These are phyloP conservation scores for Zaprionus gabonicus DNA, from an alignment of 1,140 invertebrate species.

Conservation along the genomic window DNA sequence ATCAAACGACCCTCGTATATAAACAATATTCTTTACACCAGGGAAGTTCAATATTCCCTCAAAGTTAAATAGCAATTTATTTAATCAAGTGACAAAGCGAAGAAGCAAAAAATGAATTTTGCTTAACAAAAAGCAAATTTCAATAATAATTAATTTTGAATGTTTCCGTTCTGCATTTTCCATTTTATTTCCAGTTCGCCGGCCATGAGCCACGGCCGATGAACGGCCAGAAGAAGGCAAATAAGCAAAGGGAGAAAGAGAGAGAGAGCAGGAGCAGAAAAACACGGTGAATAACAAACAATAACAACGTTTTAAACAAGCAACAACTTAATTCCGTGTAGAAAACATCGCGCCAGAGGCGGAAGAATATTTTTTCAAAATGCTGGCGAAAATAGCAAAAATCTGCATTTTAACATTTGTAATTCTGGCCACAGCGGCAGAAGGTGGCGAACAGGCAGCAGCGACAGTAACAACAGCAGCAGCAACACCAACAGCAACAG, in stretches of 20 bases:
- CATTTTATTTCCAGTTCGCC: conserved; percentile 26
- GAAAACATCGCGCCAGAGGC: neutral
- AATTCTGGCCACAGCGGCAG: conserved; percentile 52
- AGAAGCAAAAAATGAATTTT: neutral
- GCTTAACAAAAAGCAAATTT: neutral
- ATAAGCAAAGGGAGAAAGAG: neutral
- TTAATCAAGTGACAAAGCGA: neutral
- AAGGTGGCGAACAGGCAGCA: conserved; percentile 4
- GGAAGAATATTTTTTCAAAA: conserved; percentile 44
- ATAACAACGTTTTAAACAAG: conserved; percentile 20
- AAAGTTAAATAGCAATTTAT: neutral
- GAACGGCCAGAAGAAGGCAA: conserved; percentile 14
- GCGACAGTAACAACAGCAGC: conserved; percentile 33
- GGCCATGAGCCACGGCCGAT: conserved; percentile 37
- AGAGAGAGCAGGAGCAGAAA: conserved; percentile 5
- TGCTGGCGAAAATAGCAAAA: conserved; percentile 61
- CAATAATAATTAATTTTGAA: conserved; percentile 3
- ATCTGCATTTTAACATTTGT: conserved; percentile 77
- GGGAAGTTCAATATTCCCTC: no score
- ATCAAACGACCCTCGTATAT: no score
- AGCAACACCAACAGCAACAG: conserved; percentile 28
- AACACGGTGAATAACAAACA: conserved; percentile 22
- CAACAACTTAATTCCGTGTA: conserved; percentile 22
- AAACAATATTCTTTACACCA: no score
- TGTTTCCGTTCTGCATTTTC: conserved; percentile 9